Percentiles rank a stretch among this genome's conserved stretches.
Evolutionary conservation across 2,888 invertebrate genomes (phyloP).

Genomic region (Drosophila anomalata): DNA sequence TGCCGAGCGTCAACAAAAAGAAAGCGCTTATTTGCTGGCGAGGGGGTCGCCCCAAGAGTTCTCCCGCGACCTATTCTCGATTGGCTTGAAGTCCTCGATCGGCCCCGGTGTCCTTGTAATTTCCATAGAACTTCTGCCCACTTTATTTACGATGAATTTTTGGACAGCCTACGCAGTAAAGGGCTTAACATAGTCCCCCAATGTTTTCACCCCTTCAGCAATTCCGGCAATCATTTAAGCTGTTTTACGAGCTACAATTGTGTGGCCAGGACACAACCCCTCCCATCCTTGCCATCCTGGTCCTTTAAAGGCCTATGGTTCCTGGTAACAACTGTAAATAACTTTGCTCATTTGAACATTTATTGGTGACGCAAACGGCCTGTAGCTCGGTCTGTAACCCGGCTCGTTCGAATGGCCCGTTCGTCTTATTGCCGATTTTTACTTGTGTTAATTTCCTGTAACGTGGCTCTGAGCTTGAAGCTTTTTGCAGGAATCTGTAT

Average conservation of each 20-base stretch:
- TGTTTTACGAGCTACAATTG: conserved; percentile 73
- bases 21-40: conserved; percentile 29
- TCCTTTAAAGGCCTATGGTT: conserved; percentile 3
- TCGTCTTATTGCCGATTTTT: conserved; percentile 62
- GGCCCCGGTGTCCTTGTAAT: conserved; percentile 45
- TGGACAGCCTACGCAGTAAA: conserved; percentile 65
- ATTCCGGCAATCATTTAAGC: conserved; percentile 49
- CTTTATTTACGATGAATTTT: conserved; percentile 71
- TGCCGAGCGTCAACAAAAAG: conserved; percentile 52
- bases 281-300: background rate
- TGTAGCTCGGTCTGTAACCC: conserved; percentile 47
- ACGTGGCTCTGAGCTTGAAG: conserved; percentile 50
- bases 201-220: conserved; percentile 3
- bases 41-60: conserved; percentile 8
- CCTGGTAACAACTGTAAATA: conserved; percentile 64
- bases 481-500: conserved; percentile 65
- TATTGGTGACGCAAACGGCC: conserved; percentile 75
- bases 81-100: conserved; percentile 31
- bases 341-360: conserved; percentile 76
- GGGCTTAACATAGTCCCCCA: conserved; percentile 52
- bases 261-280: conserved; percentile 41
- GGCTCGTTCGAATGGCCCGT: conserved; percentile 18
- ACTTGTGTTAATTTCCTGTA: conserved; percentile 73
- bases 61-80: background rate
- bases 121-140: conserved; percentile 59